Evolutionary conservation across 2,888 invertebrate species (phyloP), one percentile per base, ranked within the genome.

Genomic region (Agrochola lota): DNA sequence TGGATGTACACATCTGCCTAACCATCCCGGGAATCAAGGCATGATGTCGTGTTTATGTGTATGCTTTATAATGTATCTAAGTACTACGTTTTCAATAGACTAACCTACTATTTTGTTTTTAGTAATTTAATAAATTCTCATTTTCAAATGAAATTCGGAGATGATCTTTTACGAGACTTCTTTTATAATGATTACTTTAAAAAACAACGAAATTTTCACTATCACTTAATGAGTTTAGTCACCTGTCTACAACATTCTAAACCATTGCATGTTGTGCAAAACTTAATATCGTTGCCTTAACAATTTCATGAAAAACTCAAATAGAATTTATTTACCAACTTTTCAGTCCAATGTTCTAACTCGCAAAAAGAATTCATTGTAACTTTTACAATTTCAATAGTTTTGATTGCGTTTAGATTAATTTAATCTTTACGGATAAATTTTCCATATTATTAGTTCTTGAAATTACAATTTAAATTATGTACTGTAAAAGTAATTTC

Each of bases 321-420:
- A 67, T 40, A 43, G 4, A 78, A 70, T 64, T 86, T 78, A 84
- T 78, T 85, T 60, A 60, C 20, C 2, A 81, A 85, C 64, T 77
- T 78, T 76, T 62, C 3, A 59, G 46, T 66, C 26, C 20, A 76
- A 84, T 62, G 68, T 74, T 76, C 55, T 55, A 75, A 46, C n/a
- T 79, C 12, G 9, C 17, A 68, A 70, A 73, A 76, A 79, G 43
- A 46, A 86, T 66, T 70, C 68, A 70, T 78, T 74, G 76, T 57
- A 86, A 81, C 80, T 87, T 84, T 86, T 43, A 30, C 59, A 81
- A 81, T 82, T 77, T 69, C 67, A 78, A 60, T 76, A 72, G 74
- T 78, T 86, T 63, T 76, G 67, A 80, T 80, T 64, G 66, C 64
- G n/a, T 81, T 74, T 62, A 72, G 70, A 71, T 84, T 62, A 68